phyloP scores from a whole-genome alignment of 2,888 invertebrate species.

The Alviniconcha strummeri region DNA sequence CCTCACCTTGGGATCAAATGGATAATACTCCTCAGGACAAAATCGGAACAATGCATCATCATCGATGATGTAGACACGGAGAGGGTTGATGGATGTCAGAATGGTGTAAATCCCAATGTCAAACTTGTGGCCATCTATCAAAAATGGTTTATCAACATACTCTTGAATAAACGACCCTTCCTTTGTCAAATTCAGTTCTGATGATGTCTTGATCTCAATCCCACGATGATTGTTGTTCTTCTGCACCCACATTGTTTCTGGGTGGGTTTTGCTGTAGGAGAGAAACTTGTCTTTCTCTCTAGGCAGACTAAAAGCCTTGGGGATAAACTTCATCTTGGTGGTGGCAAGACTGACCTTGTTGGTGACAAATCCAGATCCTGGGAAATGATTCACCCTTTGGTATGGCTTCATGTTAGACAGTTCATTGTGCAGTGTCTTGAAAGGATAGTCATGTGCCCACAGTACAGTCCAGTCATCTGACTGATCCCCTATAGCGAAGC shows the following conservation, averaged over 20 bases:
- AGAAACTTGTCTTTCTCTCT: slow-evolving; percentile 82
- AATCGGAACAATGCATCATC: slow-evolving; percentile 93
- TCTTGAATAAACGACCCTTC: slow-evolving; percentile 92
- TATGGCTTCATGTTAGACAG: slow-evolving; percentile 80
- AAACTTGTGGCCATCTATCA: slow-evolving; percentile 94
- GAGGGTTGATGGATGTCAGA: slow-evolving; percentile 91
- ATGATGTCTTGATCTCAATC: slow-evolving; percentile 82
- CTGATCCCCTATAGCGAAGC: slow-evolving; percentile 77
- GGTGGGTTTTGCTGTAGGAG: slow-evolving; percentile 80
- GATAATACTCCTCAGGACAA: slow-evolving; percentile 91
- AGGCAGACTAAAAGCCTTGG: slow-evolving; percentile 91
- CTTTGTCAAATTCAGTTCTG: slow-evolving; percentile 82
- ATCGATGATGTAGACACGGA: slow-evolving; percentile 91
- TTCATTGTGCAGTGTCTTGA: slow-evolving; percentile 77
- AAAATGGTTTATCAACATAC: slow-evolving; percentile 89
- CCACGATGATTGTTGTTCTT: slow-evolving; percentile 94
- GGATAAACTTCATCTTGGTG: slow-evolving; percentile 84
- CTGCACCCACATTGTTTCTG: slow-evolving; percentile 87
- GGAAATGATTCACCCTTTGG: slow-evolving; percentile 94
- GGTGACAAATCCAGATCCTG: slow-evolving; percentile 93
- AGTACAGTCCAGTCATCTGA: slow-evolving; percentile 85
- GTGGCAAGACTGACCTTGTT: slow-evolving; percentile 93
- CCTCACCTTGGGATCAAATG: slow-evolving; percentile 86
- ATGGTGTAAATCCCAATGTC: slow-evolving; percentile 96
- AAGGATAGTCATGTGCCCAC: slow-evolving; percentile 97